A percentile compares a stretch with the other conserved stretches of the same genome.
These are phyloP conservation scores for Diorhabda elongata DNA, from an alignment of 1,140 invertebrate species.

Conservation along the genomic window DNA sequence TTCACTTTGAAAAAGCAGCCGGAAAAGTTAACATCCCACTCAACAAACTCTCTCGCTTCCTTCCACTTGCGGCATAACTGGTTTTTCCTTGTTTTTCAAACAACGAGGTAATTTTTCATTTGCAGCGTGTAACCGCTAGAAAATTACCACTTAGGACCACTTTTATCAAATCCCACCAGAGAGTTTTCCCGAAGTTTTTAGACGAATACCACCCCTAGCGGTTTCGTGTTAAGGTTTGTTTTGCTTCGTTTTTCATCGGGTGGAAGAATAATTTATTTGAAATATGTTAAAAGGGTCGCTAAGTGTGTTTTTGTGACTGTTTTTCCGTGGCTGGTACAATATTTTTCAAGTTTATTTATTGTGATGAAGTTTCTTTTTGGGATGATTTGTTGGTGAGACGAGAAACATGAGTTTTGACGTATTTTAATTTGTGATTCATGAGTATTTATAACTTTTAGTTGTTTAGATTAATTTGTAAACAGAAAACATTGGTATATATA, in stretches of 20 bases:
- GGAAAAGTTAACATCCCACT: conserved; percentile 16
- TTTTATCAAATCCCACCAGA: conserved; percentile 32
- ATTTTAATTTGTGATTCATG: no score
- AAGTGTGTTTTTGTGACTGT: conserved; percentile 29
- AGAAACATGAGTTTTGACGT: no score
- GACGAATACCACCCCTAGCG: conserved; percentile 20
- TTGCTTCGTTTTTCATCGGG: conserved; percentile 11
- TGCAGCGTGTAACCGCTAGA: conserved; percentile 33
- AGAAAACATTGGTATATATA: no score
- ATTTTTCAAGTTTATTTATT: conserved; percentile 7
- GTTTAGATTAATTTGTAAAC: no score
- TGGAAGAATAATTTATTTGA: conserved; percentile 30
- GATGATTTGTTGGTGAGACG: not conserved
- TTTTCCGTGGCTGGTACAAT: conserved; percentile 19
- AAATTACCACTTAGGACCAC: conserved; percentile 37
- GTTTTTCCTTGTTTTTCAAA: conserved; percentile 23
- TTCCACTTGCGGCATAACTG: not conserved
- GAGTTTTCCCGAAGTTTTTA: conserved; percentile 18
- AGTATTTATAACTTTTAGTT: no score
- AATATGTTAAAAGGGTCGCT: conserved; percentile 32
- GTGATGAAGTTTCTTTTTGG: not conserved
- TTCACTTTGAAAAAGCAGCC: conserved; percentile 26
- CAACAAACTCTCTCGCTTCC: conserved; percentile 12
- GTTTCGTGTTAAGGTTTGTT: conserved; percentile 13
- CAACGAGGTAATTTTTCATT: conserved; percentile 33